Percentiles rank a stretch among this genome's conserved stretches.
phyloP scores from a whole-genome alignment of 2,888 invertebrate species.

The Pollenia griseotomentosa region DNA sequence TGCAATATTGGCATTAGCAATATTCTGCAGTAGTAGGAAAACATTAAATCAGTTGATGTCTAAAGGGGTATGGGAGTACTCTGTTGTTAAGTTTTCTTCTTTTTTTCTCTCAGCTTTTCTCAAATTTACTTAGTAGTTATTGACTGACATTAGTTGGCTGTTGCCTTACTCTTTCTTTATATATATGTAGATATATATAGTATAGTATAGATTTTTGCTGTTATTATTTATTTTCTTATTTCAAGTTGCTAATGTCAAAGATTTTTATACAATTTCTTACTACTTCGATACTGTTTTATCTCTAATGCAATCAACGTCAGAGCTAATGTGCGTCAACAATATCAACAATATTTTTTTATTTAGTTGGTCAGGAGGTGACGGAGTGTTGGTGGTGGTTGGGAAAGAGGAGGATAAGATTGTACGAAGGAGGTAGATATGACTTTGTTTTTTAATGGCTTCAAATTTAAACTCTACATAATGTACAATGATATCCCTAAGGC shows the following conservation, averaged over 20 bases:
- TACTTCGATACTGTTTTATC: slow-evolving; percentile 63
- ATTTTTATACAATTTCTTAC: slow-evolving; percentile 68
- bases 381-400: neutral
- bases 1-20: slow-evolving; percentile 49
- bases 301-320: slow-evolving; percentile 74
- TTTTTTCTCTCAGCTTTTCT: slow-evolving; percentile 28
- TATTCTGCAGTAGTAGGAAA: slow-evolving; percentile 48
- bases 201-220: slow-evolving; percentile 24
- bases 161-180: slow-evolving; percentile 14
- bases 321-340: slow-evolving; percentile 73
- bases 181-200: neutral
- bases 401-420: slow-evolving; percentile 44
- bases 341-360: slow-evolving; percentile 42
- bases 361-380: neutral
- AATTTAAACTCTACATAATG: slow-evolving; percentile 54
- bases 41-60: slow-evolving; percentile 68
- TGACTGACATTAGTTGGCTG: slow-evolving; percentile 70
- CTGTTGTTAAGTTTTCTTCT: slow-evolving; percentile 9
- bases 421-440: slow-evolving; percentile 56
- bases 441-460: slow-evolving; percentile 62
- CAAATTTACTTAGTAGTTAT: slow-evolving; percentile 54
- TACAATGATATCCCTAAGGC: slow-evolving; percentile 68
- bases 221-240: slow-evolving; percentile 63
- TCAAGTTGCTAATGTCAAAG: slow-evolving; percentile 72
- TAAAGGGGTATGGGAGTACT: slow-evolving; percentile 63